These are phyloP conservation scores for Squalus acanthias DNA, from an alignment of 2,797 vertebrate genomes.

Conservation along the genomic window DNA sequence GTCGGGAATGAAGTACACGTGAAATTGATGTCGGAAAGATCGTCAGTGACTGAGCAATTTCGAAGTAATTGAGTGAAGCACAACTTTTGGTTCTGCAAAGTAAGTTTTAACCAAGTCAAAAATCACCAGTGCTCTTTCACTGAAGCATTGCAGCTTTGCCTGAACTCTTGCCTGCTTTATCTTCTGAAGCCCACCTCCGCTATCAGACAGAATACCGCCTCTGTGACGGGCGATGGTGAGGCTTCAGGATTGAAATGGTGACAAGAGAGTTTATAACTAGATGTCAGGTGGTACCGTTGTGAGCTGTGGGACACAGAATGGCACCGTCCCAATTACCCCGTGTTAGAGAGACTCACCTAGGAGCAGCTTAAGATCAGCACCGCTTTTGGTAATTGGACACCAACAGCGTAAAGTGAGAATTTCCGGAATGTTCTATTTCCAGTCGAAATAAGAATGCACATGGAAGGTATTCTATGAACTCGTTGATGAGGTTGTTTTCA, in stretches of 20 bases:
- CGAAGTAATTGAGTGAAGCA: not conserved
- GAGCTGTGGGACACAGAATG: not conserved
- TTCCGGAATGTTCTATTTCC: not conserved
- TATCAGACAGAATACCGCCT: not conserved
- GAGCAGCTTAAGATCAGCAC: not conserved
- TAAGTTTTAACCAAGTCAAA: not conserved
- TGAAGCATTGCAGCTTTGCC: not conserved
- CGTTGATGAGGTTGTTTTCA: not conserved
- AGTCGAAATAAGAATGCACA: not conserved
- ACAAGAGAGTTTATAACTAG: not conserved
- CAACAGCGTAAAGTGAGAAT: not conserved
- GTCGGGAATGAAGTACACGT: not conserved
- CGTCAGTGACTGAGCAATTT: not conserved
- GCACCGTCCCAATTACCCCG: no score
- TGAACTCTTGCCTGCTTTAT: not conserved
- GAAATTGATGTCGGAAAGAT: not conserved
- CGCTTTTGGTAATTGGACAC: not conserved
- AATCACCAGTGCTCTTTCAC: not conserved
- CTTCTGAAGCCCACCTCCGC: not conserved
- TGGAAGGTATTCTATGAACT: not conserved
- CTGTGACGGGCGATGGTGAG: not conserved
- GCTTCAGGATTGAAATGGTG: not conserved
- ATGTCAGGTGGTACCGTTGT: not conserved
- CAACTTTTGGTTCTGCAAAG: not conserved
- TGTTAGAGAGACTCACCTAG: not conserved